Conservation (phyloP, 2,888 invertebrate species). For the Ceriagrion tenellum region DNA sequence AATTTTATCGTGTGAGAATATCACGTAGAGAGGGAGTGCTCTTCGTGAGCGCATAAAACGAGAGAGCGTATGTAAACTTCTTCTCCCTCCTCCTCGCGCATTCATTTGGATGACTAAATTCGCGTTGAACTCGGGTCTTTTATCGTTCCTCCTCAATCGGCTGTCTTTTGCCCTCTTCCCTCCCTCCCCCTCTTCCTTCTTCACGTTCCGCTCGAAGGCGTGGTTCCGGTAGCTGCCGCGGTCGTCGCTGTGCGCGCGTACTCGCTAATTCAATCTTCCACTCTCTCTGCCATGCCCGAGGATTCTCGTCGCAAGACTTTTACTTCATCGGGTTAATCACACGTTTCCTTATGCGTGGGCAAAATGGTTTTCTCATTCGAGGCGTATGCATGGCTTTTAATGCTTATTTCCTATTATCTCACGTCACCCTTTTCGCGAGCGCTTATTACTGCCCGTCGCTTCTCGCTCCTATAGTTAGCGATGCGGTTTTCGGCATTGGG, state of each 20-base stretch:
- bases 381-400: not conserved
- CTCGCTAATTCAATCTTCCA: not conserved
- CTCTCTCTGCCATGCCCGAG: not conserved
- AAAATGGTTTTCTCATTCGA: not conserved
- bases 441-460: not conserved
- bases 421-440: not conserved
- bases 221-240: not conserved
- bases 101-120: slow-evolving; percentile 11
- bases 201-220: slow-evolving; percentile 4
- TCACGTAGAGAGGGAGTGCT: too few relatives aligned
- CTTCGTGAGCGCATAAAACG: too few relatives aligned
- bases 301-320: not conserved
- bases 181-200: not conserved
- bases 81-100: not conserved
- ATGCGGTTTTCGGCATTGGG: not conserved
- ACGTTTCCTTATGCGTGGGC: not conserved
- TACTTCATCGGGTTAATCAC: not conserved
- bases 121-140: not conserved
- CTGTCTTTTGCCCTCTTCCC: not conserved
- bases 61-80: too few relatives aligned
- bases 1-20: too few relatives aligned
- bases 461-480: not conserved
- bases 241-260: not conserved
- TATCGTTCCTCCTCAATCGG: not conserved
- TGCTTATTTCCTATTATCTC: not conserved